Base-by-base conservation (phyloP, 2,113 vertebrate species). In the Rhizomys pruinosus region DNA sequence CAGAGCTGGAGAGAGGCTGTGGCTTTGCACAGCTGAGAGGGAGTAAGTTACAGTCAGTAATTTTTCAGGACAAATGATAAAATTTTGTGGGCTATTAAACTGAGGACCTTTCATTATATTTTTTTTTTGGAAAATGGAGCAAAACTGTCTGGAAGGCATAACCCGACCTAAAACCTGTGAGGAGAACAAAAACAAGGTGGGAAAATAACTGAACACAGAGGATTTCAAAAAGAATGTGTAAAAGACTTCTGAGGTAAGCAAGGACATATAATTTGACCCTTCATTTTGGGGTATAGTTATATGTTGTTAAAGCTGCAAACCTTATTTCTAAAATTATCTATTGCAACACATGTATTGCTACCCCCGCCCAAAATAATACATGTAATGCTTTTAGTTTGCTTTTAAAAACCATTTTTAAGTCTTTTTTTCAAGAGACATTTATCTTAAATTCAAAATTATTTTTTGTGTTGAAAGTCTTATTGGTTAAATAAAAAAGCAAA, bases 21-120 rank as follows among this genome's bases (percentile, higher is more conserved):
- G 47, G 19, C 25, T 44, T 57, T 85, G 44, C 32, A 84, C n/a
- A 10, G 42, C 66, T 69, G 23, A 94, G 22, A 92, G 5, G 37
- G 23, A 94, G 39, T 42, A 42, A n/a, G 44, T 74, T 91, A 55
- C 7, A 94, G 32, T 71, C 27, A 20, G 6, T 69, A 66, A 82
- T 81, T 90, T 94, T 52, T 90, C 63, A 93, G 78, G 47, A 37
- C 72, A 77, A 73, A 79, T 93, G 63, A 81, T 85, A 22, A 81
- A 71, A 94, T 89, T 89, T 34, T 89, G 61, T 80, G 66, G 29
- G 55, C 15, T 93, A 92, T 85, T 92, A 16, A 94, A 92, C 32
- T 69, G 11, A 59, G 6, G 15, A 39, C 19, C 1, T 77, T 63
- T 92, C 19, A n/a, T 72, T 95, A 90, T 88, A 42, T 72, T 94